phyloP scores from a whole-genome alignment of 2,113 vertebrate genomes.

The Pluvialis apricaria region DNA sequence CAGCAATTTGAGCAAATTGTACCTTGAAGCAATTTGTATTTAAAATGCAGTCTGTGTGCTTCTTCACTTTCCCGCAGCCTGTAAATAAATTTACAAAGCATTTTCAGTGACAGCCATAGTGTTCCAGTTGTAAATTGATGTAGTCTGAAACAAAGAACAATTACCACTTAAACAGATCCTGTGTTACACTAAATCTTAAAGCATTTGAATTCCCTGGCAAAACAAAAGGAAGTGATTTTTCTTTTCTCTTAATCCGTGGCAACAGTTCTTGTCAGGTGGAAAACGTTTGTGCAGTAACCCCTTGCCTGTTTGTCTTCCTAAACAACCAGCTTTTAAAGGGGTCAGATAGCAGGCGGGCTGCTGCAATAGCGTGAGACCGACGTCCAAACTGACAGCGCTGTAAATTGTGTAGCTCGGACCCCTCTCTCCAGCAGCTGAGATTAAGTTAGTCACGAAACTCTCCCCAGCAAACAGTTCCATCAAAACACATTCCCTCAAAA shows the following conservation, averaged over 20 bases:
- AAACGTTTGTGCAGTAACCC: neutral
- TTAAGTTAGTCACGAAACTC: rapidly evolving
- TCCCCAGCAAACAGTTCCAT: neutral
- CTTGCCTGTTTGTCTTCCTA: neutral
- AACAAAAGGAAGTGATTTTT: conserved; percentile 20
- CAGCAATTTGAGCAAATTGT: conserved; percentile 62
- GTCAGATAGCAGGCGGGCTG: neutral
- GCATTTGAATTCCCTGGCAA: conserved; percentile 35
- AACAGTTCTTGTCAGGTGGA: neutral
- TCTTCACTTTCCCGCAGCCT: conserved; percentile 38
- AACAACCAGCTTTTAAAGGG: rapidly evolving
- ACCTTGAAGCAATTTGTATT: conserved; percentile 63
- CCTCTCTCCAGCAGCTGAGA: rapidly evolving
- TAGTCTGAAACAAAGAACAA: conserved; percentile 50
- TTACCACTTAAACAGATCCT: conserved; percentile 43
- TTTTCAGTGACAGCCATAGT: conserved; percentile 27
- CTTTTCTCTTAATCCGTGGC: neutral
- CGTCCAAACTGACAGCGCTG: rapidly evolving
- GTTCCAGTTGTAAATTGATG: conserved; percentile 52
- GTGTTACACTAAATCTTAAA: conserved; percentile 49
- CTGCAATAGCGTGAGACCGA: rapidly evolving
- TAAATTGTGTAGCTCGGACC: neutral
- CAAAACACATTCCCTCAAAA: rapidly evolving
- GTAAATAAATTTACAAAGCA: conserved; percentile 58
- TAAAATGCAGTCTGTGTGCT: conserved; percentile 23